Conservation (phyloP, 2,113 vertebrate species). For the Telmatochromis bifrenatus region DNA sequence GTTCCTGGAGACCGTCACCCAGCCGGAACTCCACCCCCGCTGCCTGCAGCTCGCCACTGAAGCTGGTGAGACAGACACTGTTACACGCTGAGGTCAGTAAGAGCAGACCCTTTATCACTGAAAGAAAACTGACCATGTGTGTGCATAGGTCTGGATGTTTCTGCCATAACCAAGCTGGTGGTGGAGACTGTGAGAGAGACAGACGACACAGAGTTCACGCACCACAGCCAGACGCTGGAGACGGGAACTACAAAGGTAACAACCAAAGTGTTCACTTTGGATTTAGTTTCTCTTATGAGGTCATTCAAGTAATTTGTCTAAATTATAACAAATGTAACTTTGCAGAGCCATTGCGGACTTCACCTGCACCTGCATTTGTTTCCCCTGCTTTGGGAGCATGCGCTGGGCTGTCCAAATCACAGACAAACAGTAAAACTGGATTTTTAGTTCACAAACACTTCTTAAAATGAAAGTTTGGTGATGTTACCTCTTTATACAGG, state of each 20-base stretch:
- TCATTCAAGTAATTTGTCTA: neutral
- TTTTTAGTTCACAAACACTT: neutral
- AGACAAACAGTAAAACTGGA: neutral
- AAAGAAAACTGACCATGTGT: neutral
- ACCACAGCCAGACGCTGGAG: constrained; percentile 50
- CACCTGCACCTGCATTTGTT: neutral
- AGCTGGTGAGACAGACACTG: constrained; percentile 73
- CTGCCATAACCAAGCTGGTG: constrained; percentile 85
- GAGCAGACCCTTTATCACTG: no score
- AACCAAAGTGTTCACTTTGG: neutral
- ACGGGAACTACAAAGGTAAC: constrained; percentile 46
- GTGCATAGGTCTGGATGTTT: constrained; percentile 57
- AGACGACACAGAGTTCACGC: constrained; percentile 53
- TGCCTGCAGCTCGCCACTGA: constrained; percentile 86
- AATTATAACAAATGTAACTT: neutral
- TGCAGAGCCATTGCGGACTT: neutral
- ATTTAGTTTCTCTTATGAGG: neutral
- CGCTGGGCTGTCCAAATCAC: neutral
- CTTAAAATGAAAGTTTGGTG: neutral
- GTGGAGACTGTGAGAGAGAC: constrained; percentile 85
- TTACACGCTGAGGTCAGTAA: accelerated
- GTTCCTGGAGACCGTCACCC: constrained; percentile 87
- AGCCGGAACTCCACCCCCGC: constrained; percentile 79
- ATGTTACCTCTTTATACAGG: neutral
- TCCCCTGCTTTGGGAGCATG: neutral